phyloP scores from a whole-genome alignment of 2,113 vertebrate genomes.

The Gyps fulvus region DNA sequence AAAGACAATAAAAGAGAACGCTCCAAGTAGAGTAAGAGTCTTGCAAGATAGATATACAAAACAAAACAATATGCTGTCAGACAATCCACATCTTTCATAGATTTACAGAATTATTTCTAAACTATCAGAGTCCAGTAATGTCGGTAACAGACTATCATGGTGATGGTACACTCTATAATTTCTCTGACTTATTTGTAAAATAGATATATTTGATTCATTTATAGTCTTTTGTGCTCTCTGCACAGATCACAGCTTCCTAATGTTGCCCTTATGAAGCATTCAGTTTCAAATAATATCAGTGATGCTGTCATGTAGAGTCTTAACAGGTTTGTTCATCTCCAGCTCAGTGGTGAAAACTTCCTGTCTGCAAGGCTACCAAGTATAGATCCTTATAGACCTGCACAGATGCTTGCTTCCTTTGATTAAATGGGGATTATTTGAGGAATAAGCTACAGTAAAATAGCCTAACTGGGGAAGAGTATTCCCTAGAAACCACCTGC shows the following conservation, averaged over 20 bases:
- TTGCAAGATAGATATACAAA: neutral
- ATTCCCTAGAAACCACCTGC: neutral
- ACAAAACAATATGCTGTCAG: neutral
- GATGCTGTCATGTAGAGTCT: neutral
- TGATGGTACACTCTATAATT: slow-evolving; percentile 28
- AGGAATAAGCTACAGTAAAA: slow-evolving; percentile 37
- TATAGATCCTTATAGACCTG: neutral
- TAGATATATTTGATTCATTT: slow-evolving; percentile 30
- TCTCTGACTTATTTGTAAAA: slow-evolving; percentile 48
- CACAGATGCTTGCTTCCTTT: slow-evolving; percentile 29
- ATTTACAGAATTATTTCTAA: neutral
- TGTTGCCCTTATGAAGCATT: slow-evolving; percentile 23
- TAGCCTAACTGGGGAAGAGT: neutral
- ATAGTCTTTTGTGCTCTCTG: slow-evolving; percentile 6
- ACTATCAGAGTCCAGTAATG: neutral
- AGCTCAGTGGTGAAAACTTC: slow-evolving; percentile 3
- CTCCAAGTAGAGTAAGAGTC: neutral
- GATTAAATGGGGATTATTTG: slow-evolving; percentile 31
- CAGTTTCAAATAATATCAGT: neutral
- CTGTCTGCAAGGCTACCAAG: slow-evolving; percentile 24
- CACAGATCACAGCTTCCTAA: slow-evolving; percentile 23
- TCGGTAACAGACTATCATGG: neutral
- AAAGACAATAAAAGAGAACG: neutral
- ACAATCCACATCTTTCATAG: neutral
- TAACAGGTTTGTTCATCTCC: slow-evolving; percentile 1